Conservation (phyloP, 2,113 vertebrate genomes). For the Macquaria australasica region DNA sequence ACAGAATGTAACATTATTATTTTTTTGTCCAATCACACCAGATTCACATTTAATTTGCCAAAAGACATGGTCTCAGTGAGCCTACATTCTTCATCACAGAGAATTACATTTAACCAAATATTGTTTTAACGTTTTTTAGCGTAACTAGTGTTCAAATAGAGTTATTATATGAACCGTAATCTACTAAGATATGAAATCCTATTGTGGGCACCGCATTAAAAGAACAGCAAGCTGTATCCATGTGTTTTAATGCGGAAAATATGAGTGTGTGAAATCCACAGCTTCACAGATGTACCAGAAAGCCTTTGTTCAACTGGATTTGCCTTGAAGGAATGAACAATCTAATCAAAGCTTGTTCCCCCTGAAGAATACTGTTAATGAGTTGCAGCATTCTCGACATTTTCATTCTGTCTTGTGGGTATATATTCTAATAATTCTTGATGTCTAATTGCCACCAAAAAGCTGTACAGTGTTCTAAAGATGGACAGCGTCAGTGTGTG, state of each 20-base stretch:
- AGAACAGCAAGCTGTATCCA: slow-evolving; percentile 52
- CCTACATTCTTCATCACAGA: not conserved
- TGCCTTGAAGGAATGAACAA: slow-evolving; percentile 80
- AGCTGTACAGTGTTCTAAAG: slow-evolving; percentile 59
- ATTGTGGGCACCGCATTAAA: slow-evolving; percentile 44
- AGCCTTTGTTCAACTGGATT: slow-evolving; percentile 74
- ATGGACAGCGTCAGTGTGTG: slow-evolving; percentile 61
- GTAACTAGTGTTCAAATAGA: slow-evolving; percentile 6
- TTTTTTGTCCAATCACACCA: slow-evolving; percentile 43
- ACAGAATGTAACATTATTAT: slow-evolving; percentile 33
- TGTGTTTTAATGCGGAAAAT: slow-evolving; percentile 60
- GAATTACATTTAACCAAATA: slow-evolving; percentile 17
- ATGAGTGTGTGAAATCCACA: slow-evolving; percentile 62
- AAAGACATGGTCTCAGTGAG: slow-evolving; percentile 16
- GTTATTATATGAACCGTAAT: slow-evolving; percentile 5
- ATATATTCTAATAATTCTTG: slow-evolving; percentile 78
- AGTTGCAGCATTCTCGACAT: slow-evolving; percentile 78
- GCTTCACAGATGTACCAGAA: slow-evolving; percentile 55
- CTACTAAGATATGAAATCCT: slow-evolving; percentile 31
- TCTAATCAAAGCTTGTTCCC: slow-evolving; percentile 81
- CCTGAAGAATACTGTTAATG: slow-evolving; percentile 82
- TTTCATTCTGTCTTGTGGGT: slow-evolving; percentile 80
- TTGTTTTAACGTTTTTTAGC: not conserved
- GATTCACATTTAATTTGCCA: slow-evolving; percentile 61
- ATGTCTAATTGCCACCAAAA: slow-evolving; percentile 79